A percentile compares a stretch with the other conserved stretches of the same genome.
Conservation (phyloP, 2,113 vertebrate species). For the Desmodus rotundus region DNA sequence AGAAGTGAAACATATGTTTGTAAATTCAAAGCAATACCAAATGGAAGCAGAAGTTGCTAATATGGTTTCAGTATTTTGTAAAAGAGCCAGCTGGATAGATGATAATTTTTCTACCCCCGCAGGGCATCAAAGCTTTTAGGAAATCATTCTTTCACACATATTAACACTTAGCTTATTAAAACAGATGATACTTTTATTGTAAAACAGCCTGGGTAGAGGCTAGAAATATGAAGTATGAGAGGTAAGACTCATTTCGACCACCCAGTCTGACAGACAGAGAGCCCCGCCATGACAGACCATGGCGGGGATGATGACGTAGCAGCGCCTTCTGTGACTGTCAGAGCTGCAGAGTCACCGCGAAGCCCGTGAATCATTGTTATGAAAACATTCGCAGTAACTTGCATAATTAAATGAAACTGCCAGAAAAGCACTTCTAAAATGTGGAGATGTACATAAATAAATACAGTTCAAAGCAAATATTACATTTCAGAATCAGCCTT, state of each 20-base stretch:
- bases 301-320: conserved; percentile 66
- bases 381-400: conserved; percentile 86
- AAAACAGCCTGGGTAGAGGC: conserved; percentile 72
- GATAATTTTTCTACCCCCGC: conserved; percentile 85
- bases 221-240: conserved; percentile 76
- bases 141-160: conserved; percentile 87
- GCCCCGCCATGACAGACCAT: conserved; percentile 73
- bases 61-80: conserved; percentile 83
- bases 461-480: conserved; percentile 68
- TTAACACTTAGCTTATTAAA: conserved; percentile 87
- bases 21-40: conserved; percentile 79
- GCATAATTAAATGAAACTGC: conserved; percentile 86
- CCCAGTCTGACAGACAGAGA: conserved; percentile 73
- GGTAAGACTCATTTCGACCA: conserved; percentile 77
- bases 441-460: conserved; percentile 74
- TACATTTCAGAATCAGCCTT: conserved; percentile 43
- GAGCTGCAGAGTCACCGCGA: conserved; percentile 79
- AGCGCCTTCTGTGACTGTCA: conserved; percentile 80
- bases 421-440: conserved; percentile 81
- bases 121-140: conserved; percentile 87
- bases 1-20: conserved; percentile 83
- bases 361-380: conserved; percentile 87
- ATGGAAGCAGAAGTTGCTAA: conserved; percentile 84
- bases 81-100: conserved; percentile 86
- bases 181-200: conserved; percentile 86